Base-by-base conservation (phyloP, 2,888 invertebrate species). In the Eledona agricola region DNA sequence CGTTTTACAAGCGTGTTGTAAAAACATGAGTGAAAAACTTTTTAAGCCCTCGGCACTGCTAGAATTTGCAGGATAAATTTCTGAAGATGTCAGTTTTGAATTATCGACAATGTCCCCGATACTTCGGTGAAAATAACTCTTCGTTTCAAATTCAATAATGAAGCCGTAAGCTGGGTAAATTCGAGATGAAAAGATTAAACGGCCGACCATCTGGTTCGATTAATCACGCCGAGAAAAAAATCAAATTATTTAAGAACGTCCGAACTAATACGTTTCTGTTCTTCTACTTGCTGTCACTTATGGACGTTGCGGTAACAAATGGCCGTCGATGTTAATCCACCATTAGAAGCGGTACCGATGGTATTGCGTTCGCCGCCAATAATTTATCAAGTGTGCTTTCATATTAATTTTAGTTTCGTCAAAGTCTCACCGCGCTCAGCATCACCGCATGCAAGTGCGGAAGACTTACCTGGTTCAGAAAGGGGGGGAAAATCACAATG, bases 251-350 rank as follows among this genome's bases (percentile, higher is more conserved):
- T 38, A 13, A 32, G 4, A 26, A 29, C 34, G 34, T 23, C 12
- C 11, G 9, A 15, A 31, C 31, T 31, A 31, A 43, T 43, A 31
- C 28, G 11, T 10, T 46, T 25, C 13, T 4, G 29, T 11, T 12
- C 11, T 46, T 46, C 35, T 43, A 6, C 11, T 26, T 34, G 22
- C 52, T 58, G 62, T 63, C 62, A 61, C 57, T 55, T 59, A 64
- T 59, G 61, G 59, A 62, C 64, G 58, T 55, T 62, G n/a, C n/a
- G n/a, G 55, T 63, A 63, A 65, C 62, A 64, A 66, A 65, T 65
- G 62, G 57, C 55, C 51, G 51, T 50, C 54, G 62, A 63, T 60
- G 58, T 60, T 63, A 58, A 56, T 60, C 52, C 56, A 50, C 28
- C 51, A 55, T 51, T 54, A 54, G 51, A 38, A 53, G 34, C 42